Evolutionary conservation across 1,140 invertebrate species (phyloP).

Genomic region (Brachionus rotundiformis): DNA sequence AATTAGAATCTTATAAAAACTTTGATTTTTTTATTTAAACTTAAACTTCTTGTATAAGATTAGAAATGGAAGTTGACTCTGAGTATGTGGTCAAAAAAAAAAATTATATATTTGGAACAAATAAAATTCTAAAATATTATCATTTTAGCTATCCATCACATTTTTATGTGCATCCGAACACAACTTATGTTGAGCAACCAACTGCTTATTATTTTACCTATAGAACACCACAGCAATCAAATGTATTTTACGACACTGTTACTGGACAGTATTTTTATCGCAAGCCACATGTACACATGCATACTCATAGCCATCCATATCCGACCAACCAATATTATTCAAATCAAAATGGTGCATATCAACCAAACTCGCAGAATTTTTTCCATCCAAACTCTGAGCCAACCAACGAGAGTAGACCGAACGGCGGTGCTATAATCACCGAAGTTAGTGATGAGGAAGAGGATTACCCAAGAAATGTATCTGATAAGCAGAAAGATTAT

Average conservation of each 20-base stretch:
- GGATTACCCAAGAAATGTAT: constrained; percentile 4
- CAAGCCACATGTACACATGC: not conserved
- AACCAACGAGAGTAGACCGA: not conserved
- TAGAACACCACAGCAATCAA: not conserved
- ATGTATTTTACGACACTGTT: not conserved
- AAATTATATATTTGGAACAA: not conserved
- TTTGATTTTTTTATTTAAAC: not conserved
- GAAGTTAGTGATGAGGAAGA: constrained; percentile 50
- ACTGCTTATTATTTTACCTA: constrained; percentile 18
- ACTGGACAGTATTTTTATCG: constrained; percentile 40
- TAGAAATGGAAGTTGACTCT: constrained; percentile 14
- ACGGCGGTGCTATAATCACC: constrained; percentile 34
- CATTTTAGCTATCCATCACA: not conserved
- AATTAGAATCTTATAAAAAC: not conserved
- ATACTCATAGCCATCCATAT: constrained; percentile 1
- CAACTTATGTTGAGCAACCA: not conserved
- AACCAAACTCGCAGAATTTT: constrained; percentile 10
- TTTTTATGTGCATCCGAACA: not conserved
- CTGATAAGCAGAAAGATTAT: constrained; percentile 40
- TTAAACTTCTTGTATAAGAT: too few species aligned
- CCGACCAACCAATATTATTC: not conserved
- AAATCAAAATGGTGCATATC: not conserved
- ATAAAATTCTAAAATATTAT: not conserved
- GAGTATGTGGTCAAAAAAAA: not conserved
- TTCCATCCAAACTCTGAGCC: not conserved